These are phyloP conservation scores for Hipposideros armiger DNA, from an alignment of 2,113 vertebrate species.

Conservation along the genomic window DNA sequence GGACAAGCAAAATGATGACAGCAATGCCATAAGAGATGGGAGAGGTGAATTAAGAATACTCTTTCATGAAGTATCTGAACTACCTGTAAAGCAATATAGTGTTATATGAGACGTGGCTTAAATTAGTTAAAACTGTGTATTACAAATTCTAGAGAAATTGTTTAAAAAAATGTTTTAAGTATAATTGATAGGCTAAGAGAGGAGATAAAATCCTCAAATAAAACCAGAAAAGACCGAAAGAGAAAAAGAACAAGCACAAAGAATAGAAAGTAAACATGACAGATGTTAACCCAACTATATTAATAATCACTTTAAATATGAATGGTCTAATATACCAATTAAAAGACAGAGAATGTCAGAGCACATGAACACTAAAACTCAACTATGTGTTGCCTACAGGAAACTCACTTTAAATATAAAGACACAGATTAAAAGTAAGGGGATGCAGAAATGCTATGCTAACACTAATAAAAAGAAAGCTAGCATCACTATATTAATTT, in stretches of 20 bases:
- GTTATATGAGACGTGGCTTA: not conserved
- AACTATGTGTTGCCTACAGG: not conserved
- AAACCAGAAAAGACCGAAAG: not conserved
- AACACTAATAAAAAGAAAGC: conserved; percentile 42
- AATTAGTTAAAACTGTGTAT: not conserved
- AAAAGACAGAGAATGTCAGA: not conserved
- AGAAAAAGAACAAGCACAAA: not conserved
- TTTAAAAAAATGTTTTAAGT: not conserved
- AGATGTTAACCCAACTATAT: not conserved
- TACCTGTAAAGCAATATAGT: not conserved
- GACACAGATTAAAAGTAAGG: not conserved
- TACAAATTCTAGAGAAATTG: not conserved
- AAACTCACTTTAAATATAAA: conserved; percentile 46
- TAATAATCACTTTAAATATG: conserved; percentile 28
- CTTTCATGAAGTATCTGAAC: not conserved
- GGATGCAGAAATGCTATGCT: not conserved
- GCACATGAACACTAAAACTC: not conserved
- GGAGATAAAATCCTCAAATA: conserved; percentile 37
- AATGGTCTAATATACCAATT: conserved; percentile 22
- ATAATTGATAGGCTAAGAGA: not conserved
- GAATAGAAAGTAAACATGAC: not conserved
- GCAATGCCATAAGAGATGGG: not conserved
- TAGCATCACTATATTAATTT: conserved; percentile 16
- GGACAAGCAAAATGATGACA: not conserved
- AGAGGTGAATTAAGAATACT: not conserved